phyloP scores from a whole-genome alignment of 2,888 invertebrate species.

The Hemithea aestivaria region DNA sequence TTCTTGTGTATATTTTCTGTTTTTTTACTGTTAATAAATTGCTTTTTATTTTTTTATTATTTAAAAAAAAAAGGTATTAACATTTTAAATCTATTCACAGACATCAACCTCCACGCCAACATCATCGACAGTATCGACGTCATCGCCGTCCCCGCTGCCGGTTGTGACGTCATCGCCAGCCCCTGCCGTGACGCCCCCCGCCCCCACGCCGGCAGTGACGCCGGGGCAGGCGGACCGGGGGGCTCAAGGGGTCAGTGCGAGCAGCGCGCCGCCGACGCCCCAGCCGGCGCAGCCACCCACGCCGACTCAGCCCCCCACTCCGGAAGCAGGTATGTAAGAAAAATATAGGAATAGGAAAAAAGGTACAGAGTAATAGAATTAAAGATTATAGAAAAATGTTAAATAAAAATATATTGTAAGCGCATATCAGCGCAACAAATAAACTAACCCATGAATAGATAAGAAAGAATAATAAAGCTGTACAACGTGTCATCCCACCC shows the following conservation, averaged over 20 bases:
- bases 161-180: conserved; percentile 22
- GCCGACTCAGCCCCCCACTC: conserved; percentile 57
- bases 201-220: conserved; percentile 22
- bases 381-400: too few relatives aligned
- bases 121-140: conserved; percentile 20
- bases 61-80: too few relatives aligned
- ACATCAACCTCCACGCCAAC: conserved; percentile 19
- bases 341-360: too few relatives aligned
- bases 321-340: conserved; percentile 64
- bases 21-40: too few relatives aligned
- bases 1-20: too few relatives aligned
- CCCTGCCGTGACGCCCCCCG: conserved; percentile 20
- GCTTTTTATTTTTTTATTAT: too few relatives aligned
- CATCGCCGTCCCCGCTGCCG: conserved; percentile 11
- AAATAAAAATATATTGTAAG: too few relatives aligned
- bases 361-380: too few relatives aligned
- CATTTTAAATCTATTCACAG: background rate
- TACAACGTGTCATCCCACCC: too few relatives aligned
- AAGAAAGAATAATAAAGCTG: too few relatives aligned
- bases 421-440: too few relatives aligned
- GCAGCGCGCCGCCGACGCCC: conserved; percentile 54
- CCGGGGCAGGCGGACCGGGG: conserved; percentile 19
- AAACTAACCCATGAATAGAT: too few relatives aligned
- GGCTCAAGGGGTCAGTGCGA: conserved; percentile 6
- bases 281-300: conserved; percentile 57